Evolutionary conservation across 2,888 invertebrate genomes (phyloP), one percentile per base, ranked within the genome.

Genomic region (Brachypterus glaber): DNA sequence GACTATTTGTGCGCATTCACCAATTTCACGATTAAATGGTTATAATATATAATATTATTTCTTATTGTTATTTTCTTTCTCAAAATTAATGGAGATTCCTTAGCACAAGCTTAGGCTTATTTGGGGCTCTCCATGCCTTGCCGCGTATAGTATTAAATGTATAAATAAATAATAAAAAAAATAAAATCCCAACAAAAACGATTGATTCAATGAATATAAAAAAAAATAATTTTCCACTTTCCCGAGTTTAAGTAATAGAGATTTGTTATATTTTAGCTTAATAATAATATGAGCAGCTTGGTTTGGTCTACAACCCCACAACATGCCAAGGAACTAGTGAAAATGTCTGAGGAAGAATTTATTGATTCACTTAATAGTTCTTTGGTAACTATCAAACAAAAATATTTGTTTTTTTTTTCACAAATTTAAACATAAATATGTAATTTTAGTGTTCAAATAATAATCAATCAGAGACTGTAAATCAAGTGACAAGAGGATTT

Each of bases 241-340:
- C 5, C 15, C 4, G 24, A 16, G 26, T 24, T 7, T 24, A 18
- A 8, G 11, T 16, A 7, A 16, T 38, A 4, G 3, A 27, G 2
- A 16, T 4, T 3, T 45, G 41, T 33, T 43, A 48, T 27, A 27
- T 57, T 59, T 26, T 55, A 81, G 76, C 62, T 95, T 14, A 79
- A 77, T 47, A 72, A 80, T 17, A 72, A 70, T 12, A 67, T 77
- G 30, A 90, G 91, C 56, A 95, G 93, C 0, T 69, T 98, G n/a
- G 95, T 97, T 2, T 98, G 97, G 98, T 82, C 85, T 12, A 87
- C 88, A 1, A 78, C 81, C 25, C 70, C 73, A 2, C 70, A 76
- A 14, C 74, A 88, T 53, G 90, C 91, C 0, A 81, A 85, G 54
- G 63, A 76, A 36, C 66, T 97, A 15, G 60, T 87, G 30, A 60